Conservation (phyloP, 2,113 vertebrate genomes). For the Cyprinodon brontotheroides region DNA sequence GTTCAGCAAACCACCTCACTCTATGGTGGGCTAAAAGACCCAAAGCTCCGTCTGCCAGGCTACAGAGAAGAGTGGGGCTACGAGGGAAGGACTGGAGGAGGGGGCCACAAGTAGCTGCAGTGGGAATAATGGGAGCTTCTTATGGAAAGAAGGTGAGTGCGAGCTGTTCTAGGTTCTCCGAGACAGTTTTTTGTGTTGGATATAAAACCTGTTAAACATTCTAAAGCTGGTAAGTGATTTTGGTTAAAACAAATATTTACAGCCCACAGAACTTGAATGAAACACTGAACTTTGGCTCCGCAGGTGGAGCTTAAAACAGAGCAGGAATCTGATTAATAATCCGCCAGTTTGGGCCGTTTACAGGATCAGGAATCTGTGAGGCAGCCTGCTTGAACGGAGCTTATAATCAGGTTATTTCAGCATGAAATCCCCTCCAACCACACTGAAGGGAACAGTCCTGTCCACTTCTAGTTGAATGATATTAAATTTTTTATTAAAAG, state of each 20-base stretch:
- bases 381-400: neutral
- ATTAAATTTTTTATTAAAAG: neutral
- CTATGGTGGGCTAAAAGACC: slow-evolving; percentile 14
- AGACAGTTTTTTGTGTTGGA: neutral
- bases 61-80: slow-evolving; percentile 2
- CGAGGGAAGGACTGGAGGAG: neutral
- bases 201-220: neutral
- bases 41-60: slow-evolving; percentile 21
- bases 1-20: neutral
- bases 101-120: slow-evolving; percentile 6
- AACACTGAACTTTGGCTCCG: slow-evolving; percentile 2
- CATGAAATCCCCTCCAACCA: neutral
- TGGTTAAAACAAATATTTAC: neutral
- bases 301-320: neutral
- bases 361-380: neutral
- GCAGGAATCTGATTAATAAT: neutral
- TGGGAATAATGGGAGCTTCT: slow-evolving; percentile 54
- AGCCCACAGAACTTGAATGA: neutral
- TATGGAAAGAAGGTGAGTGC: slow-evolving; percentile 68
- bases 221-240: neutral
- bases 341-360: neutral
- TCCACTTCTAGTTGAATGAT: neutral
- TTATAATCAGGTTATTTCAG: neutral
- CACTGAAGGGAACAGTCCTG: neutral
- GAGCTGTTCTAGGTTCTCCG: too few relatives aligned